Evolutionary conservation across 2,888 invertebrate species (phyloP).

Genomic region (Emmelina monodactyla): DNA sequence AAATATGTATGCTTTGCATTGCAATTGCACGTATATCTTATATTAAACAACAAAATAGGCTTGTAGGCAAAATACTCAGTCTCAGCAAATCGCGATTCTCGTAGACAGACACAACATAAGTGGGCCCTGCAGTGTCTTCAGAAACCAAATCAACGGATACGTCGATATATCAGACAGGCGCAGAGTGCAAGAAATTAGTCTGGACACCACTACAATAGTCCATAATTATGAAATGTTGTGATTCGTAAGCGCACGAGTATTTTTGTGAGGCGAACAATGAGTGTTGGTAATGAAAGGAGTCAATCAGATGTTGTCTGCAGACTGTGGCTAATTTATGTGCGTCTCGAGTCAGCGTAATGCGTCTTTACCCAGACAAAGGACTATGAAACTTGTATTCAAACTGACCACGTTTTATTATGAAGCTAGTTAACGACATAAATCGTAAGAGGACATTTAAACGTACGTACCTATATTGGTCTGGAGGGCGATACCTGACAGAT

Average conservation of each 20-base stretch:
- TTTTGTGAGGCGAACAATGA: slow-evolving; percentile 57
- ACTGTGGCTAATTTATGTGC: slow-evolving; percentile 56
- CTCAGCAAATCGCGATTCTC: no score
- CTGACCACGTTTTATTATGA: no score
- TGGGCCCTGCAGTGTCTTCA: no score
- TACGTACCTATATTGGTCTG: no score
- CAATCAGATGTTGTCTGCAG: slow-evolving; percentile 58
- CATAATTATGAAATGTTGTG: slow-evolving; percentile 66
- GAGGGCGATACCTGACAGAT: no score
- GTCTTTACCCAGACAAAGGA: slow-evolving; percentile 37
- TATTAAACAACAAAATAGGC: no score
- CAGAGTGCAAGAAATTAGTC: slow-evolving; percentile 43
- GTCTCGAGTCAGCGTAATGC: slow-evolving; percentile 25
- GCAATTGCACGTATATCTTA: no score
- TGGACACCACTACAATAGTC: slow-evolving; percentile 60
- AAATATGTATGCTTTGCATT: no score
- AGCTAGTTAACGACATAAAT: no score
- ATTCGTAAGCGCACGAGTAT: slow-evolving; percentile 54
- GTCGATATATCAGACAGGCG: slow-evolving; percentile 43
- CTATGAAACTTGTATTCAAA: slow-evolving; percentile 22
- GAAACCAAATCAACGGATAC: slow-evolving; percentile 51
- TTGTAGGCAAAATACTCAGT: no score
- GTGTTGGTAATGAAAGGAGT: slow-evolving; percentile 61
- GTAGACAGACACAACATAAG: no score
- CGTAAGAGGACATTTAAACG: no score